Percentiles rank a stretch among this genome's conserved stretches.
Evolutionary conservation across 2,888 invertebrate species (phyloP).

Genomic region (Noctuana brunneofusca): DNA sequence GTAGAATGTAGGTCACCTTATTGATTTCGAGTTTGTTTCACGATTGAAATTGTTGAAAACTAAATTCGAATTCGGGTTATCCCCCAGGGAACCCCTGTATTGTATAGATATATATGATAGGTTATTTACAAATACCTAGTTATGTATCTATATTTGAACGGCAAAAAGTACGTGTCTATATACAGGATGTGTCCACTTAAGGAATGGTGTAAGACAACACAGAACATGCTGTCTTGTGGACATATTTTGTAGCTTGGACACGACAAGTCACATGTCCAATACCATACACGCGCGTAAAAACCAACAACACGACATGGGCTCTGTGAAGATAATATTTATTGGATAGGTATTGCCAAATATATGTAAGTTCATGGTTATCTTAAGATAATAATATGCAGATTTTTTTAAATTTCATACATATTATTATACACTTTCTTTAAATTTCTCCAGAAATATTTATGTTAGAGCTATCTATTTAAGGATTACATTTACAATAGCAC

Average conservation of each 20-base stretch:
- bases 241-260: background rate
- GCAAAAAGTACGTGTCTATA: constrained; percentile 1
- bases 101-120: no score
- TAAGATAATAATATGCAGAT: background rate
- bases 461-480: no score
- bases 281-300: background rate
- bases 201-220: constrained; percentile 9
- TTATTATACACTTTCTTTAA: no score
- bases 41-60: no score
- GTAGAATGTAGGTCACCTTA: no score
- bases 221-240: background rate
- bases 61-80: no score
- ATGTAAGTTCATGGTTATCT: background rate
- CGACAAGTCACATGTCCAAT: background rate
- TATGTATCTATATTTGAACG: background rate
- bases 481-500: no score
- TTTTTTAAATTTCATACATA: no score
- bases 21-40: no score
- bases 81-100: no score
- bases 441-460: no score
- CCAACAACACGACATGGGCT: background rate
- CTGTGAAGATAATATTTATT: background rate
- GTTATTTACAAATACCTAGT: no score
- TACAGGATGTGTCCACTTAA: constrained; percentile 17
- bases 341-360: background rate